phyloP scores from a whole-genome alignment of 2,113 vertebrate genomes.

The Phycodurus eques region DNA sequence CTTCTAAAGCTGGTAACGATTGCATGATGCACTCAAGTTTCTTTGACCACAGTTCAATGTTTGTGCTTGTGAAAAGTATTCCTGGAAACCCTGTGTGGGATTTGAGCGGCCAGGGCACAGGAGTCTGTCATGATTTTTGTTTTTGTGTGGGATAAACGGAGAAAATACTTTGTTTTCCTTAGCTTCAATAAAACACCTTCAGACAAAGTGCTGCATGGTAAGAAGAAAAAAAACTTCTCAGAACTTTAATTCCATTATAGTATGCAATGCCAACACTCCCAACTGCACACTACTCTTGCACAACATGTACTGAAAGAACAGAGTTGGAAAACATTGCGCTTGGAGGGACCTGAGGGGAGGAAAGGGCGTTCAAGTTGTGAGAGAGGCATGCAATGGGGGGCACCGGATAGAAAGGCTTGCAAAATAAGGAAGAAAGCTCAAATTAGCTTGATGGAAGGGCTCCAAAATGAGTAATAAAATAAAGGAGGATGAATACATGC shows the following conservation, averaged over 20 bases:
- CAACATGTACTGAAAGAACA: conserved; percentile 30
- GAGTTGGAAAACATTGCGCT: conserved; percentile 1
- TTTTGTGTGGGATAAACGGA: conserved; percentile 13
- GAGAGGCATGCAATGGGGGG: background rate
- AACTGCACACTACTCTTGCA: conserved; percentile 26
- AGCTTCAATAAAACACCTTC: background rate
- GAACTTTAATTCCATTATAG: conserved; percentile 10
- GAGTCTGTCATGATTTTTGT: conserved; percentile 12
- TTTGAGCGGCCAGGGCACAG: conserved; percentile 18
- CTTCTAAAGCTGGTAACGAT: conserved; percentile 12
- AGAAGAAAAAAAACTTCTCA: background rate
- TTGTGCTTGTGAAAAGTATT: conserved; percentile 42
- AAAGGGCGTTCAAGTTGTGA: background rate
- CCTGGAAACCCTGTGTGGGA: conserved; percentile 59
- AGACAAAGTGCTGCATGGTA: background rate
- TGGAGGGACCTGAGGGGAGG: background rate
- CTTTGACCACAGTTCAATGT: conserved; percentile 17
- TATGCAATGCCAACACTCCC: conserved; percentile 15
- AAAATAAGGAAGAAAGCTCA: conserved; percentile 32
- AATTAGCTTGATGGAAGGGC: conserved; percentile 38
- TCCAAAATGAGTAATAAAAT: conserved; percentile 44
- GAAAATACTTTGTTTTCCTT: background rate
- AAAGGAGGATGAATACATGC: conserved; percentile 22
- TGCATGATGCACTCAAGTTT: conserved; percentile 18
- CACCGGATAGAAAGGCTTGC: conserved; percentile 7